phyloP scores from a whole-genome alignment of 2,113 vertebrate species.

The Rhinopomastus cyanomelas region DNA sequence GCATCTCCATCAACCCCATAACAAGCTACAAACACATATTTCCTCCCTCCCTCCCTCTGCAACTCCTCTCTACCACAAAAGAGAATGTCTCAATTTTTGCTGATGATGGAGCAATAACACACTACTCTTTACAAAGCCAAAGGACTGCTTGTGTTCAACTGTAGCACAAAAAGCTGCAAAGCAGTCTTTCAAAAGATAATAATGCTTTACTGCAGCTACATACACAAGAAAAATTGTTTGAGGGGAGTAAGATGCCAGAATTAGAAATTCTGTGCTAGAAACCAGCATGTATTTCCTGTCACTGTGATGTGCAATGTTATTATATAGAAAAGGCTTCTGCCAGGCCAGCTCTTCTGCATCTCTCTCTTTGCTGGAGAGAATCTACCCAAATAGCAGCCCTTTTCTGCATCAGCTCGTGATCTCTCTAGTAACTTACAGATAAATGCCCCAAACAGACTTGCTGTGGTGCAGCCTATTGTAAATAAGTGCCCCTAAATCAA shows the following conservation, averaged over 20 bases:
- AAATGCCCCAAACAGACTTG: not conserved
- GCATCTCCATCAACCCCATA: not conserved
- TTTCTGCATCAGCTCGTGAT: not conserved
- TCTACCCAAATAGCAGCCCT: not conserved
- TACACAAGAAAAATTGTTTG: constrained; percentile 27
- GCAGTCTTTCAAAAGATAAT: constrained; percentile 44
- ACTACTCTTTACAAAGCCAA: not conserved
- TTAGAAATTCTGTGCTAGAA: constrained; percentile 39
- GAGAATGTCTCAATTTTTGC: not conserved
- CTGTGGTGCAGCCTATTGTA: not conserved
- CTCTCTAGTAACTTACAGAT: not conserved
- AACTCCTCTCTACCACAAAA: not conserved
- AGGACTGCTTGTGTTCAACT: not conserved
- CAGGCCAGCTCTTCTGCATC: not conserved
- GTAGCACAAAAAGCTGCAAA: constrained; percentile 32
- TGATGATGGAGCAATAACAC: not conserved
- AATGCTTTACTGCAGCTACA: constrained; percentile 29
- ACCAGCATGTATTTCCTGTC: constrained; percentile 53
- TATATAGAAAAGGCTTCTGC: constrained; percentile 25
- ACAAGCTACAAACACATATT: not conserved
- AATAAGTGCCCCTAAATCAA: not conserved
- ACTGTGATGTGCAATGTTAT: constrained; percentile 25
- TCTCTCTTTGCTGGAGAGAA: not conserved
- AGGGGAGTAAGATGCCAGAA: constrained; percentile 35
- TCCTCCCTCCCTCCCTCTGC: not conserved